phyloP scores from a whole-genome alignment of 35 echinoderm and acorn worm species.

The Chiridota heheva region DNA sequence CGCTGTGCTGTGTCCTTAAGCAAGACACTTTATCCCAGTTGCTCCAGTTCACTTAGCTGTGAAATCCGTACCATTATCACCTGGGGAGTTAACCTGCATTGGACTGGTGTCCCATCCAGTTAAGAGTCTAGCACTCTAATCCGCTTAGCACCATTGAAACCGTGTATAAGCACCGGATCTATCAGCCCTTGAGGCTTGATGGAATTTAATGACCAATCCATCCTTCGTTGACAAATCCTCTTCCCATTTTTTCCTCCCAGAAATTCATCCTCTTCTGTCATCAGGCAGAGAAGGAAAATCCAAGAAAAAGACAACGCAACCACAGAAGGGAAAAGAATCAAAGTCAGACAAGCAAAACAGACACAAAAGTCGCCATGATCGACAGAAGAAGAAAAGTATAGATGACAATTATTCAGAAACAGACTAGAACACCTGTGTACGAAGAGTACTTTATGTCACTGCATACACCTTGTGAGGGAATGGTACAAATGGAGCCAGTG shows the following conservation, averaged over 20 bases:
- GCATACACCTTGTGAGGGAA: no score
- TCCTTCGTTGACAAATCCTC: background rate
- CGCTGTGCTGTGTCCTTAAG: no score
- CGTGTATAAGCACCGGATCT: background rate
- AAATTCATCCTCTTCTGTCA: constrained; percentile 69
- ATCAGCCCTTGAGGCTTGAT: background rate
- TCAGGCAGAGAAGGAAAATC: constrained; percentile 71
- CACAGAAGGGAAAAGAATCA: constrained; percentile 42
- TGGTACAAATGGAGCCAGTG: no score
- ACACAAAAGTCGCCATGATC: constrained; percentile 36
- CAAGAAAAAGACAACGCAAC: constrained; percentile 45
- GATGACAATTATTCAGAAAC: constrained; percentile 36
- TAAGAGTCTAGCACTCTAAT: background rate
- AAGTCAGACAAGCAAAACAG: constrained; percentile 38
- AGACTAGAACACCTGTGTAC: no score
- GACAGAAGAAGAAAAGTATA: constrained; percentile 29
- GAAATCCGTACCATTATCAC: no score
- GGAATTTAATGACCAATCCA: background rate
- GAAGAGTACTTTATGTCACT: no score
- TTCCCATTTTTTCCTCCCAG: constrained; percentile 37
- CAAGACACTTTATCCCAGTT: no score
- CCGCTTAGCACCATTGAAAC: background rate
- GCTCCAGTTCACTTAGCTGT: no score
- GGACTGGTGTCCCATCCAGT: no score
- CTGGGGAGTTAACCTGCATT: no score